Conservation (phyloP, 2,888 invertebrate species). For the Colostygia pectinataria region DNA sequence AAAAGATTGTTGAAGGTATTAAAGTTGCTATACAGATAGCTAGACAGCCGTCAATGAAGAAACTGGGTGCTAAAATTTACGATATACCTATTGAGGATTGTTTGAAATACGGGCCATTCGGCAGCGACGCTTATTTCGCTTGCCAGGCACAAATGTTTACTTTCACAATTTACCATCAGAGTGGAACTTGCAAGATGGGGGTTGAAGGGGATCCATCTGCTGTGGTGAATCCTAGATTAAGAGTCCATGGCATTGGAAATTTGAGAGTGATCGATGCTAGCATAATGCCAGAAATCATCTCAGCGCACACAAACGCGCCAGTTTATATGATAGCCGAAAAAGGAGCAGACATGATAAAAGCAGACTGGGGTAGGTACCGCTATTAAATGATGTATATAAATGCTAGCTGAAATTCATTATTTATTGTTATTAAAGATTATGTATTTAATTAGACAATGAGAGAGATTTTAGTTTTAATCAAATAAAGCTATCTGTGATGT, state of each 20-base stretch:
- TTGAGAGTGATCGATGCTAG: constrained; percentile 91
- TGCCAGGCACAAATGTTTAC: constrained; percentile 86
- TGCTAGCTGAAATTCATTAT: constrained; percentile 6
- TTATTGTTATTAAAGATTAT: constrained; percentile 18
- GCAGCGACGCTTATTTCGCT: constrained; percentile 87
- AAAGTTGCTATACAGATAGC: constrained; percentile 83
- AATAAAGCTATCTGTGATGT: constrained; percentile 44
- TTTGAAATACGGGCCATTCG: constrained; percentile 76
- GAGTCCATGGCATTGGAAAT: constrained; percentile 85
- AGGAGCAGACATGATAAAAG: constrained; percentile 87
- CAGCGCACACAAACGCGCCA: constrained; percentile 90
- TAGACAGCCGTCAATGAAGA: constrained; percentile 81
- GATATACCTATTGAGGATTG: constrained; percentile 85
- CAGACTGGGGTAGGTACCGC: constrained; percentile 65
- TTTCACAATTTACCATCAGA: constrained; percentile 87
- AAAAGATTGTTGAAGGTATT: constrained; percentile 85
- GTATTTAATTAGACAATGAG: too few relatives aligned
- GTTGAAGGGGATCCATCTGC: constrained; percentile 78
- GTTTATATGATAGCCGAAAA: constrained; percentile 92
- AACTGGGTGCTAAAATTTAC: constrained; percentile 83
- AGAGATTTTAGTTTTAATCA: constrained; percentile 3
- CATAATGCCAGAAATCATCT: constrained; percentile 89
- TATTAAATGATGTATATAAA: not conserved
- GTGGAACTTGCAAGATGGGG: constrained; percentile 87
- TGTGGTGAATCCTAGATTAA: constrained; percentile 85